Conservation (phyloP, 2,113 vertebrate species). For the Sphaerodactylus townsendi region DNA sequence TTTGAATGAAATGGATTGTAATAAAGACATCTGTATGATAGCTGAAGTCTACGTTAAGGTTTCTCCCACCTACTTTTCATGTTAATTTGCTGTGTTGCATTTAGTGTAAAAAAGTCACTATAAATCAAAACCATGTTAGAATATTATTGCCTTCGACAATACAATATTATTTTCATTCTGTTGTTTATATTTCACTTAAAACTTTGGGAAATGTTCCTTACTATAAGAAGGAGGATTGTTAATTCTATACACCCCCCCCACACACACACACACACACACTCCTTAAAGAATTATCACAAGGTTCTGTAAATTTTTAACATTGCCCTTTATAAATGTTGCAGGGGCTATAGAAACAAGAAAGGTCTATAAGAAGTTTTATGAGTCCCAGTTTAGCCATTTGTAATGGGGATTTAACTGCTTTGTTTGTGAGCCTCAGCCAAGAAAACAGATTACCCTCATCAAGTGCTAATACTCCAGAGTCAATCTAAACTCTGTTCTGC, state of each 20-base stretch:
- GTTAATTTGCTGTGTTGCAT: slow-evolving; percentile 20
- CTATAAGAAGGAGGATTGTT: slow-evolving; percentile 42
- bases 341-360: slow-evolving; percentile 73
- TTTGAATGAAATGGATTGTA: slow-evolving; percentile 47
- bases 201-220: neutral
- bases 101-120: neutral
- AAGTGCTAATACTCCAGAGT: slow-evolving; percentile 76
- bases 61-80: slow-evolving; percentile 13
- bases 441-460: slow-evolving; percentile 88
- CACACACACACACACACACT: slow-evolving; percentile 35
- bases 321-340: slow-evolving; percentile 82
- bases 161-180: slow-evolving; percentile 18
- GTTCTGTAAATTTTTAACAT: slow-evolving; percentile 80
- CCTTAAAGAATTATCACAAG: slow-evolving; percentile 64
- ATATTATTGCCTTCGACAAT: too few species aligned
- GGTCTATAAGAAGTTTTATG: slow-evolving; percentile 80
- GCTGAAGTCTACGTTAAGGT: slow-evolving; percentile 11
- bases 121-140: neutral
- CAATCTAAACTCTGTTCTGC: slow-evolving; percentile 71
- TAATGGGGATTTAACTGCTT: slow-evolving; percentile 83
- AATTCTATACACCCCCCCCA: slow-evolving; percentile 7
- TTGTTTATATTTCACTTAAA: slow-evolving; percentile 29
- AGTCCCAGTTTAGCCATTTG: slow-evolving; percentile 77
- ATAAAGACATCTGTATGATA: slow-evolving; percentile 42
- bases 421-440: slow-evolving; percentile 80